Base-by-base conservation (phyloP, 2,888 invertebrate species). In the Sarcophaga rosellei region DNA sequence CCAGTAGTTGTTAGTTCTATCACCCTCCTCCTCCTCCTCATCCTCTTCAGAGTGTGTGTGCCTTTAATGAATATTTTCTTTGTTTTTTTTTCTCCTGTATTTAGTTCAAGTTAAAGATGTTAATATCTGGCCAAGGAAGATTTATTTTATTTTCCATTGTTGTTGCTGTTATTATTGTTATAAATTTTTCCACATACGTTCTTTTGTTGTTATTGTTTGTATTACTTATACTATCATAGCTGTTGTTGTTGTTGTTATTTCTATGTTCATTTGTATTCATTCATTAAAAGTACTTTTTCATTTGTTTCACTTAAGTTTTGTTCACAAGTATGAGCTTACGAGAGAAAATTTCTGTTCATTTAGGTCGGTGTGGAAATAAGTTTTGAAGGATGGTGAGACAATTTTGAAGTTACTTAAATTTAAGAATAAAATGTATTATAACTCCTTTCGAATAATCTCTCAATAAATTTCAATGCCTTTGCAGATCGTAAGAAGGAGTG, bases 231-330 rank as follows among this genome's bases (percentile, higher is more conserved):
- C 59, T 69, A 76, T 21, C 68, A 68, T 62, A 11, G 44, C 15
- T 53, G 17, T 63, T 74, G n/a, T 62, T 21, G 65, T 21, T n/a
- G 21, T 63, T 68, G 10, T 68, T 62, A 21, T 35, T 62, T 65
- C 73, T 75, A 63, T 86, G 75, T 86, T 86, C 86, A 86, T 86
- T 86, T 86, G 81, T 86, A 86, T 86, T 86, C 86, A 86, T 86
- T 86, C 35, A 35, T 35, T 35, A 35, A 86, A 84, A 86, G 74
- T 75, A 81, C 83, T 86, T 86, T 81, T 81, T 81, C 86, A 86
- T 86, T 86, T 86, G 84, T 86, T 86, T 86, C 81, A 84, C 81
- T 84, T 81, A 83, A 84, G 84, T 84, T 84, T 81, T 75, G 66
- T 35, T 21, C 47, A 66, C 21, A 81, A 76, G 44, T 65, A 61